Conservation (phyloP, 2,888 invertebrate species). For the Ellobium chinense region DNA sequence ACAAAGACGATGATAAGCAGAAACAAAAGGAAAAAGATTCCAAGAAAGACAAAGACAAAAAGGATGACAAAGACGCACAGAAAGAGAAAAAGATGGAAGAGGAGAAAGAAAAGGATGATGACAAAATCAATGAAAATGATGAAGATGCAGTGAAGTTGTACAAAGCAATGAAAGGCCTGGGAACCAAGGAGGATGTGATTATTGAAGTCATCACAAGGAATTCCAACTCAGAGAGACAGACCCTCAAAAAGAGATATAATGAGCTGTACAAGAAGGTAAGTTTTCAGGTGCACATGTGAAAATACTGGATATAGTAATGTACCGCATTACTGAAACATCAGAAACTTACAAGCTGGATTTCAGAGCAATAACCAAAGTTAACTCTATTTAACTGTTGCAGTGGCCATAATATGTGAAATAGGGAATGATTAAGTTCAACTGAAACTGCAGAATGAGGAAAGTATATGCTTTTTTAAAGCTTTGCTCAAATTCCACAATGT, state of each 20-base stretch:
- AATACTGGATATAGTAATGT: no score
- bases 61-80: not conserved
- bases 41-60: not conserved
- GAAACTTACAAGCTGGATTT: no score
- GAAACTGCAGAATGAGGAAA: no score
- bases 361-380: no score
- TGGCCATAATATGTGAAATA: no score
- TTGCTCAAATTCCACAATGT: no score
- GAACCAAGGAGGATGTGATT: constrained; percentile 68
- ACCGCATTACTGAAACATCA: no score
- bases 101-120: constrained; percentile 2
- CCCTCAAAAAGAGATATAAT: constrained; percentile 56
- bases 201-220: constrained; percentile 66
- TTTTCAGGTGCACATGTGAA: no score
- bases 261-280: constrained; percentile 37
- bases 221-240: constrained; percentile 70
- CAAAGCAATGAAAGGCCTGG: constrained; percentile 66
- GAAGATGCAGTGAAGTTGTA: constrained; percentile 67
- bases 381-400: no score
- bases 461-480: no score
- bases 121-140: constrained; percentile 38
- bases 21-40: not conserved
- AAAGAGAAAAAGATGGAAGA: not conserved
- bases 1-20: not conserved
- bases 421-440: no score